Evolutionary conservation across 2,888 invertebrate genomes (phyloP), one percentile per base, ranked within the genome.

Genomic region (Zygothrica quintamaculata): DNA sequence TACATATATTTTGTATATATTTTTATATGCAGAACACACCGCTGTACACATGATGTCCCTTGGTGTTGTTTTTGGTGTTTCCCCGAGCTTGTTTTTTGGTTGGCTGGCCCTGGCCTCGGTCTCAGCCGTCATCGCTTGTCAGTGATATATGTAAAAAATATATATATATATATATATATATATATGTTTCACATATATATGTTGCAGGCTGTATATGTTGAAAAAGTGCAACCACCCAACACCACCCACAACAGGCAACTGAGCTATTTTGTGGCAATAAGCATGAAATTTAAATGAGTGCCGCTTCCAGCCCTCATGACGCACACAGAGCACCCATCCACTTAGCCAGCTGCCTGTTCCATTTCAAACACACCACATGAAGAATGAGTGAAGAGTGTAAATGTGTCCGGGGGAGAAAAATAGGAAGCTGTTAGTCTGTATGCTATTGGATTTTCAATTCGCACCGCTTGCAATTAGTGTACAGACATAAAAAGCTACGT

Each of bases 51-150:
- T 58, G 52, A 42, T 39, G 59, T 84, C 81, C 87, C 84, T 71
- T 71, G 75, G 75, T 81, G 75, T 81, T 84, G 86, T 86, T 86
- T 22, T 86, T 71, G 80, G 80, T 81, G 81, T 65, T 77, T 85
- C 82, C 87, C 82, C 56, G 61, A 87, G 87, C 82, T 84, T 87
- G 87, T 84, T 84, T 84, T 84, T 84, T 84, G 82, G 82, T 85
- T 84, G 80, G 80, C 67, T 82, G 87, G 69, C 71, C 74, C 59
- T 70, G 75, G 68, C 61, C 71, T 46, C 67, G 47, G 29, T 36
- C 50, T 65, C 56, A 75, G 65, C 68, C 77, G 67, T 84, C 82
- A 72, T 60, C 80, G 84, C 84, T 59, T 85, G 80, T 85, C 80
- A 70, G 65, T 77, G 84, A 71, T 85, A 85, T 82, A 78, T 76